phyloP scores from a whole-genome alignment of 2,113 vertebrate genomes.

The Scophthalmus maximus region DNA sequence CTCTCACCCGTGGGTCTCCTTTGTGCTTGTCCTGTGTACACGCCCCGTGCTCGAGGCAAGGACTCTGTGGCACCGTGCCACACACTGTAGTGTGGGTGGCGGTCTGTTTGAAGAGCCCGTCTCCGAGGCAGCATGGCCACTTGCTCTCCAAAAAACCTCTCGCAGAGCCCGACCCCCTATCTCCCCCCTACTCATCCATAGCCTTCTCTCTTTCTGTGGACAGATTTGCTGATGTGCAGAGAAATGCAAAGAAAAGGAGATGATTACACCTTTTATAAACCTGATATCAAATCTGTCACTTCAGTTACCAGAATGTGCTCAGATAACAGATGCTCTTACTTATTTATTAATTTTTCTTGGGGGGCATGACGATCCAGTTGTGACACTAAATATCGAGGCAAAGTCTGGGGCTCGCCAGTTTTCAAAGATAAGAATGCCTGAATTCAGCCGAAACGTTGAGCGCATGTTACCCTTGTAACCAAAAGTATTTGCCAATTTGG shows the following conservation, averaged over 20 bases:
- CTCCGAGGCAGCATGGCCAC: slow-evolving; percentile 58
- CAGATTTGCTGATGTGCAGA: slow-evolving; percentile 31
- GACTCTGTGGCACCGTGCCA: slow-evolving; percentile 75
- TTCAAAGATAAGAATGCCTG: slow-evolving; percentile 11
- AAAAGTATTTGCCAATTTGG: slow-evolving; percentile 37
- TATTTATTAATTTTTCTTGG: not conserved
- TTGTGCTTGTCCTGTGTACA: slow-evolving; percentile 76
- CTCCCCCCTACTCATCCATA: not conserved
- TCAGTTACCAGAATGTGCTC: slow-evolving; percentile 3
- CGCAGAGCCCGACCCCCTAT: slow-evolving; percentile 5
- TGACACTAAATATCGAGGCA: not conserved
- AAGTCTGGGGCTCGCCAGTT: not conserved
- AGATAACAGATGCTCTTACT: slow-evolving; percentile 24
- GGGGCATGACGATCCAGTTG: too few species aligned
- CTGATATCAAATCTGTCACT: slow-evolving; percentile 16
- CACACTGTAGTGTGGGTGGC: slow-evolving; percentile 69
- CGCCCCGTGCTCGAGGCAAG: slow-evolving; percentile 72
- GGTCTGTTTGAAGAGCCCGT: slow-evolving; percentile 66
- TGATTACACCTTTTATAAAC: slow-evolving; percentile 18
- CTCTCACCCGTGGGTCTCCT: slow-evolving; percentile 75
- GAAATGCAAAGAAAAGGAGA: slow-evolving; percentile 6
- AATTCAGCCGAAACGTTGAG: slow-evolving; percentile 10
- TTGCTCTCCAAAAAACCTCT: slow-evolving; percentile 54
- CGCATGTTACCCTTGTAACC: not conserved
- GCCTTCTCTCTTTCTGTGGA: slow-evolving; percentile 10